These are phyloP conservation scores for Rachycentron canadum DNA, from an alignment of 2,797 vertebrate genomes.

Conservation along the genomic window DNA sequence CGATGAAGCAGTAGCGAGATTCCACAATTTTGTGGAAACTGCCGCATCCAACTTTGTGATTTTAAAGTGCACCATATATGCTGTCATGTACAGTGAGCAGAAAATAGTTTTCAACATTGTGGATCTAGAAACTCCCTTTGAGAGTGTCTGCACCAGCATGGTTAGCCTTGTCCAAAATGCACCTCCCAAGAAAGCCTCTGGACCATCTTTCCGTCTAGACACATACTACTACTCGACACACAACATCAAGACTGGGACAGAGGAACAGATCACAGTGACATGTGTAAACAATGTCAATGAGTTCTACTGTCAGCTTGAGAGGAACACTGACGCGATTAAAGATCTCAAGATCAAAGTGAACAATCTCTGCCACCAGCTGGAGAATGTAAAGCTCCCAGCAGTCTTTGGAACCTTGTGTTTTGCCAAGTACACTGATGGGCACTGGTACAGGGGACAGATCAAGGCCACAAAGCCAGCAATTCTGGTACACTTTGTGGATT, in stretches of 20 bases:
- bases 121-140: conserved; percentile 93
- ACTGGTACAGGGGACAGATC: conserved; percentile 93
- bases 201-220: conserved; percentile 84
- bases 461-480: conserved; percentile 77
- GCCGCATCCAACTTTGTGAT: conserved; percentile 75
- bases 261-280: conserved; percentile 89
- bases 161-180: conserved; percentile 79
- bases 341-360: conserved; percentile 83
- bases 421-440: conserved; percentile 90
- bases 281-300: conserved; percentile 84
- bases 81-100: conserved; percentile 86
- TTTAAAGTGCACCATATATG: conserved; percentile 93
- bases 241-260: conserved; percentile 90
- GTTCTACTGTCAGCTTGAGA: conserved; percentile 93
- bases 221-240: conserved; percentile 94
- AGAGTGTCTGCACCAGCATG: conserved; percentile 89
- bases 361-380: conserved; percentile 77
- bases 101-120: conserved; percentile 90
- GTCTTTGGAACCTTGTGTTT: conserved; percentile 88
- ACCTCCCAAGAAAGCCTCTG: conserved; percentile 76
- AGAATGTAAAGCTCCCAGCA: conserved; percentile 68
- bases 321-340: conserved; percentile 82
- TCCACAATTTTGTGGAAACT: conserved; percentile 87
- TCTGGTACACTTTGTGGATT: conserved; percentile 94
- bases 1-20: conserved; percentile 81